These are phyloP conservation scores for Drosophila subsilvestris DNA, from an alignment of 2,888 invertebrate genomes.

Conservation along the genomic window DNA sequence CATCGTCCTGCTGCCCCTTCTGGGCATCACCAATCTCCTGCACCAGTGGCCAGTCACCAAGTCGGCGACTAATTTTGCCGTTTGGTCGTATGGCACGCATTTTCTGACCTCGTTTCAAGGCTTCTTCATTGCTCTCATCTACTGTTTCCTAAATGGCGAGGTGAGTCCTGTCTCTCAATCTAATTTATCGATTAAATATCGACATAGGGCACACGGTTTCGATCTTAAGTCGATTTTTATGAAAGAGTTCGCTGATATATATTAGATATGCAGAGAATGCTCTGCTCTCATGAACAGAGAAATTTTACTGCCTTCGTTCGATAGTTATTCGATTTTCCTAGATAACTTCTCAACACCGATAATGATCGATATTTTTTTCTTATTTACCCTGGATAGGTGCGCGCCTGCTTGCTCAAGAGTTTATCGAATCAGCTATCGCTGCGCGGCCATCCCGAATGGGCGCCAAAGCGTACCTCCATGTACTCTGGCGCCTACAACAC, in stretches of 20 bases:
- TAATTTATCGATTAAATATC: neutral
- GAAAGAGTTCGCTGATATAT: neutral
- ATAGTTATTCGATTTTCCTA: too few species aligned
- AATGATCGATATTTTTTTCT: neutral
- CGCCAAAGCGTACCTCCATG: constrained; percentile 83
- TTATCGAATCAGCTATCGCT: constrained; percentile 84
- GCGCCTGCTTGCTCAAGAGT: constrained; percentile 84
- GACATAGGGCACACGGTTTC: neutral
- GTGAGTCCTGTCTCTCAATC: constrained; percentile 84
- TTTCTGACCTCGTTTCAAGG: constrained; percentile 94
- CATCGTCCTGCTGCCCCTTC: constrained; percentile 90
- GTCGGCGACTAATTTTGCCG: constrained; percentile 88
- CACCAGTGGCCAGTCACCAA: constrained; percentile 89
- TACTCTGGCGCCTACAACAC: constrained; percentile 83
- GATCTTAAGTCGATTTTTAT: too few species aligned
- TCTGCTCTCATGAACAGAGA: too few species aligned
- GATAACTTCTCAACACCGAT: too few species aligned
- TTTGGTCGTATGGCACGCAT: constrained; percentile 92
- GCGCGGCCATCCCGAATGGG: constrained; percentile 83
- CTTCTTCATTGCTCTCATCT: constrained; percentile 90
- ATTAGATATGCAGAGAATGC: neutral
- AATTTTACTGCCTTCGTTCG: too few species aligned
- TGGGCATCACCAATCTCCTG: constrained; percentile 92
- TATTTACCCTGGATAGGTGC: constrained; percentile 79
- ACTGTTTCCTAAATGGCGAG: constrained; percentile 94